These are phyloP conservation scores for Cebidichthys violaceus DNA, from an alignment of 2,113 vertebrate species.

Conservation along the genomic window DNA sequence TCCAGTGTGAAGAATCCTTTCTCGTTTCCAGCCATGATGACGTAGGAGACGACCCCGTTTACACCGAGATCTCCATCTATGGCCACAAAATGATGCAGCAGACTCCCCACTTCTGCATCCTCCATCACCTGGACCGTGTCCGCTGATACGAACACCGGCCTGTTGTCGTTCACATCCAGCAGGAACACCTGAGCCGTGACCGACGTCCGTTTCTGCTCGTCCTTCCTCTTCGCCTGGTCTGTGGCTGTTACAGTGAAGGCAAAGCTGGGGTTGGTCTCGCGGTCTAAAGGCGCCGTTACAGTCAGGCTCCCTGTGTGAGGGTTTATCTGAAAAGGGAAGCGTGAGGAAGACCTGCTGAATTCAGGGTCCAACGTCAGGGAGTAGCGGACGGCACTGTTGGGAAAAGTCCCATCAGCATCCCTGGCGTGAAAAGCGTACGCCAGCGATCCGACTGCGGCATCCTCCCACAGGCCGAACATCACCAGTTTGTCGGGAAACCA, in stretches of 20 bases:
- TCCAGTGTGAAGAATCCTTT: conserved; percentile 85
- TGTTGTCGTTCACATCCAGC: conserved; percentile 92
- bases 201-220: conserved; percentile 77
- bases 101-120: conserved; percentile 84
- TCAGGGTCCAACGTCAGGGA: conserved; percentile 74
- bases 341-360: conserved; percentile 22
- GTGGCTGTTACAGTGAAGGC: conserved; percentile 86
- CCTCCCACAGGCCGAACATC: conserved; percentile 86
- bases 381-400: conserved; percentile 89
- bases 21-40: conserved; percentile 87
- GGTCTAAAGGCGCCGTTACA: conserved; percentile 84
- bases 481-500: conserved; percentile 88
- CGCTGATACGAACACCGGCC: conserved; percentile 84
- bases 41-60: conserved; percentile 86
- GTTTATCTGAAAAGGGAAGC: conserved; percentile 87
- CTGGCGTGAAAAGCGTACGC: conserved; percentile 89
- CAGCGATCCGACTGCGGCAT: conserved; percentile 83
- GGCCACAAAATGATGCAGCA: conserved; percentile 86
- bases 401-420: conserved; percentile 88
- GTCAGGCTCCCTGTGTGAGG: conserved; percentile 85
- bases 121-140: conserved; percentile 82
- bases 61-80: conserved; percentile 88
- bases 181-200: conserved; percentile 87
- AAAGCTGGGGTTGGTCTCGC: conserved; percentile 80
- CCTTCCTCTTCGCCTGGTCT: conserved; percentile 83